A percentile compares a stretch with the other conserved stretches of the same genome.
phyloP scores from a whole-genome alignment of 2,113 vertebrate genomes.

The Machaerirhynchus nigripectus region DNA sequence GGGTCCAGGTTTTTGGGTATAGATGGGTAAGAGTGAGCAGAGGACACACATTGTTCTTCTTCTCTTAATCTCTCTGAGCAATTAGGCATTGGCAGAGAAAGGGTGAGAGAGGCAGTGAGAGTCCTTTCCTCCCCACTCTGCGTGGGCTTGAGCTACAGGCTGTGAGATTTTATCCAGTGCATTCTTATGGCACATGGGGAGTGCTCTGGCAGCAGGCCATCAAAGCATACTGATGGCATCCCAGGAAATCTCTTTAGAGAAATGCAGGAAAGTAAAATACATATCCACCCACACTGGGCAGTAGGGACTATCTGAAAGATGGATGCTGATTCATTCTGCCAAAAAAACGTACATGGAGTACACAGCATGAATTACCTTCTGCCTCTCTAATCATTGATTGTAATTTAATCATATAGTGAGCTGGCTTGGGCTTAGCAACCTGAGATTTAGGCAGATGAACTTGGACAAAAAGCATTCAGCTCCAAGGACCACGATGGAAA shows the following conservation, averaged over 20 bases:
- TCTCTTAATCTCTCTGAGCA: background rate
- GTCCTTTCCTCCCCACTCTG: background rate
- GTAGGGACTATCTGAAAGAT: background rate
- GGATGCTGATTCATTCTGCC: background rate
- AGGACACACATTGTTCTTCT: background rate
- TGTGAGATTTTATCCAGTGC: background rate
- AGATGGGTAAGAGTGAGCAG: background rate
- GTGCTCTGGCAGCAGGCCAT: background rate
- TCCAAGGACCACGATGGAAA: background rate
- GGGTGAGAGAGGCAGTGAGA: background rate
- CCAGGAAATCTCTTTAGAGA: background rate
- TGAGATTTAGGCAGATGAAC: background rate
- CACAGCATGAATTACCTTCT: background rate
- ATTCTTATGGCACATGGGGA: background rate
- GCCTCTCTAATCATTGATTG: background rate
- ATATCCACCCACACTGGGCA: background rate
- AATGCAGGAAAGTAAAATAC: background rate
- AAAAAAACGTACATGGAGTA: background rate
- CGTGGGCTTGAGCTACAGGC: background rate
- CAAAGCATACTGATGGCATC: background rate
- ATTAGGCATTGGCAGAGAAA: constrained; percentile 6
- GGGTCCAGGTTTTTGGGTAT: background rate
- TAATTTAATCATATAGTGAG: background rate
- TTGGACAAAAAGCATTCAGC: background rate
- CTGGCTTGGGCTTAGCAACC: background rate